phyloP scores from a whole-genome alignment of 2,888 invertebrate species.

The Carcina quercana region DNA sequence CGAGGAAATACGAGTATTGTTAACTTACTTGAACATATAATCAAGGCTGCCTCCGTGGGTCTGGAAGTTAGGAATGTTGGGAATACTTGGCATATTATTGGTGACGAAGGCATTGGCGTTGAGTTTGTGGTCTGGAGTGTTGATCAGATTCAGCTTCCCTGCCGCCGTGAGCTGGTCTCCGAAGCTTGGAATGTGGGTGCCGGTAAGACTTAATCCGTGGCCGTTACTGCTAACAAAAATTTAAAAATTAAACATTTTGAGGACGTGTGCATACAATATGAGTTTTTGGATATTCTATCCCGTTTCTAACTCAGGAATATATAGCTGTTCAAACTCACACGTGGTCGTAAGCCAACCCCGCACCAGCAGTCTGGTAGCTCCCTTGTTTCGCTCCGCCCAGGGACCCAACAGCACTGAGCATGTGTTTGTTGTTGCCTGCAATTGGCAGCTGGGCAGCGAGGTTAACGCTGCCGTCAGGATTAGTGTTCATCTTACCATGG shows the following conservation, averaged over 20 bases:
- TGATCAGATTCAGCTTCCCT: slow-evolving; percentile 23
- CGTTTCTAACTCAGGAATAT: no score
- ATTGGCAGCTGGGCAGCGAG: slow-evolving; percentile 15
- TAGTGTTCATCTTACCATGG: slow-evolving; percentile 10
- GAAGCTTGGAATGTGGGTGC: slow-evolving; percentile 23
- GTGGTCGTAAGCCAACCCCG: slow-evolving; percentile 28
- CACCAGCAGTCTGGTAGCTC: slow-evolving; percentile 18
- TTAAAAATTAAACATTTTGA: no score
- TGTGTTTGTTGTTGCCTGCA: slow-evolving; percentile 12
- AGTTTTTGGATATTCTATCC: no score
- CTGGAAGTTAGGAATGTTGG: slow-evolving; percentile 26
- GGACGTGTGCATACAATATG: no score
- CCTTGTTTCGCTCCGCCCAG: neutral
- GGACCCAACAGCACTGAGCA: slow-evolving; percentile 12
- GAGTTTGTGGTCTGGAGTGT: slow-evolving; percentile 28
- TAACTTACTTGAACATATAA: slow-evolving; percentile 31
- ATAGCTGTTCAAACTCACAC: no score
- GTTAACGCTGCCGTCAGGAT: slow-evolving; percentile 15
- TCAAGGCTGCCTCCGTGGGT: slow-evolving; percentile 29
- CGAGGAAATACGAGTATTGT: no score
- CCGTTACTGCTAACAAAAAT: slow-evolving; percentile 26
- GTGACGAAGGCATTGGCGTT: slow-evolving; percentile 30
- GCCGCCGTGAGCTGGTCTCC: slow-evolving; percentile 29
- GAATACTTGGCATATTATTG: slow-evolving; percentile 24
- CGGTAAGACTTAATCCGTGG: slow-evolving; percentile 24